Conservation (phyloP, 2,797 vertebrate genomes). For the Lagorchestes hirsutus region DNA sequence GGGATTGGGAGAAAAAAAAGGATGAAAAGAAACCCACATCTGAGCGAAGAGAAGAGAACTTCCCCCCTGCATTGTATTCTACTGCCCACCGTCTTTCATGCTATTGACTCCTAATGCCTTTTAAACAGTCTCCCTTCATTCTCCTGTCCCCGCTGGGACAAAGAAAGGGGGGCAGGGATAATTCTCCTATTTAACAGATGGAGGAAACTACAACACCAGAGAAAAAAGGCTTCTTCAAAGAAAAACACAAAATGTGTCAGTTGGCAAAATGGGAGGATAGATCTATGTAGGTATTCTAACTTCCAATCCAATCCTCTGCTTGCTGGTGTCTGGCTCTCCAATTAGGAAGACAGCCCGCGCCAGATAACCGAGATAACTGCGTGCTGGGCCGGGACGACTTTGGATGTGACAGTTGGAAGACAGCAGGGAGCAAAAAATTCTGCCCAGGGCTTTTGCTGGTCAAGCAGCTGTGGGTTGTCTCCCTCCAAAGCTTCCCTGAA, state of each 20-base stretch:
- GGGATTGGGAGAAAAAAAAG: background rate
- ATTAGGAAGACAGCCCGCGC: background rate
- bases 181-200: slow-evolving; percentile 15
- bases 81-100: slow-evolving; percentile 35
- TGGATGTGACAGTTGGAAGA: background rate
- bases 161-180: background rate
- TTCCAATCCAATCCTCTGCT: background rate
- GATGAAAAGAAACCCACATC: slow-evolving; percentile 55
- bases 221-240: background rate
- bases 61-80: background rate
- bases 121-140: slow-evolving; percentile 7
- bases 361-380: background rate
- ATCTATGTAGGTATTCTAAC: background rate
- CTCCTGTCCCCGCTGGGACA: background rate
- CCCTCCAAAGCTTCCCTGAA: background rate
- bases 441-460: rapidly evolving
- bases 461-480: background rate
- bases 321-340: background rate
- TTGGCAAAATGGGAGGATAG: background rate
- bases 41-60: background rate
- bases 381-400: background rate
- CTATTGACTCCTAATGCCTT: background rate
- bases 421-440: background rate
- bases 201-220: background rate
- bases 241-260: background rate